Base-by-base conservation (phyloP, 2,113 vertebrate genomes). In the Hemicordylus capensis region DNA sequence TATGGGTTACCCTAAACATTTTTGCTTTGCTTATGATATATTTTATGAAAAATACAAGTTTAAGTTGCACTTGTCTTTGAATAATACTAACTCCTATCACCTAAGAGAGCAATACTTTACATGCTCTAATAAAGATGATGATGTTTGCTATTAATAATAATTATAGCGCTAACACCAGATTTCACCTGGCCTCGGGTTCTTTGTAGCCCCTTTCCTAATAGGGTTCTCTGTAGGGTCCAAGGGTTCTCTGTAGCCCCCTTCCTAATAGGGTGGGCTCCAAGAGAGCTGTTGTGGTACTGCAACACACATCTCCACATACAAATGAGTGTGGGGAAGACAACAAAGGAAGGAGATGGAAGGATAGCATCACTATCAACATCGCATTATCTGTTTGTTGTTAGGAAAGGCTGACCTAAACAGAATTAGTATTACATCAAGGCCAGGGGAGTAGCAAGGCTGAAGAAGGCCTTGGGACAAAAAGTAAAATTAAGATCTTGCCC, bases 1-100 rank as follows among this genome's bases (percentile, higher is more conserved):
- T 92, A 94, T 79, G 85, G 85, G 81, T 85, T 61, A 89, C 67
- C 80, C 85, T 31, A 76, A 39, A 44, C 42, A 66, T 3, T 58
- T 26, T 58, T 44, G 26, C 7, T 64, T 51, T 39, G 26, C 9
- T n/a, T 51, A 12, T 12, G 10, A 28, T 31, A 39, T 20, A 46
- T 48, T 73, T 72, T 39, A 37, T 22, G 24, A 79, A 37, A 51
- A 61, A 72, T 48, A 34, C 66, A 54, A 70, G 10, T 26, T 61
- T 79, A 59, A 48, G 42, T 24, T 31, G 46, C 39, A 1, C 28
- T 12, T 46, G 5, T 79, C 28, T 39, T 39, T 74, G 6, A 2
- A 37, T 46, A 11, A 34, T 14, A 5, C 28, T 8, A 48, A 69
- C n/a, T 56, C 28, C 22, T 28, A 56, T 4, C 4, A 69, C 24